A percentile compares a stretch with the other conserved stretches of the same genome.
Evolutionary conservation across 1,140 invertebrate genomes (phyloP).

Genomic region (Musca vetustissima): DNA sequence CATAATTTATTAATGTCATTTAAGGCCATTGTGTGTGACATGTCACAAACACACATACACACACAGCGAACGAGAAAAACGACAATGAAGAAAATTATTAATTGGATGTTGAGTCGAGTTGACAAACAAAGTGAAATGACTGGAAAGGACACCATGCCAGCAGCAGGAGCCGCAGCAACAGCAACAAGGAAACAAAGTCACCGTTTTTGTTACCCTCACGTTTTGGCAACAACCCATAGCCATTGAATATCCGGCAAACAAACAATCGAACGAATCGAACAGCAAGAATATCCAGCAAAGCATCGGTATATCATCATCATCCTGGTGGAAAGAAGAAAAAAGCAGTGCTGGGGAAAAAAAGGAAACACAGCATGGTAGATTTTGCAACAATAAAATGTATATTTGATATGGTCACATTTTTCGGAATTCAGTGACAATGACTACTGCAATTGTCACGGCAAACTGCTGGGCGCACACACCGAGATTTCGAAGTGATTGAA

Average conservation of each 20-base stretch:
- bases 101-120: slow-evolving; percentile 1
- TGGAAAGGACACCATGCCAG: slow-evolving; percentile 3
- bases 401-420: slow-evolving; percentile 16
- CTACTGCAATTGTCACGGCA: no score
- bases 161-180: neutral
- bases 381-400: slow-evolving; percentile 6
- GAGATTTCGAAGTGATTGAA: neutral
- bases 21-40: slow-evolving; percentile 13
- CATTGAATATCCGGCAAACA: no score
- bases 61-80: no score
- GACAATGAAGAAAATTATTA: slow-evolving; percentile 15
- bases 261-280: no score
- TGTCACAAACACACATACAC: no score
- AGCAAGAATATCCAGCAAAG: no score
- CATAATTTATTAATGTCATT: slow-evolving; percentile 20
- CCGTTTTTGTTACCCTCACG: slow-evolving; percentile 11
- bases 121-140: neutral
- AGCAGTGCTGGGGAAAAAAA: no score
- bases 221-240: slow-evolving; percentile 3
- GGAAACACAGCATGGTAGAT: slow-evolving; percentile 2
- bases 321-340: no score
- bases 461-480: no score
- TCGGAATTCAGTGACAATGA: neutral
- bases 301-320: no score
- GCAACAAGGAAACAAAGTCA: neutral